A percentile compares a stretch with the other conserved stretches of the same genome.
Conservation (phyloP, 2,888 invertebrate species). For the Podabrus alpinus region DNA sequence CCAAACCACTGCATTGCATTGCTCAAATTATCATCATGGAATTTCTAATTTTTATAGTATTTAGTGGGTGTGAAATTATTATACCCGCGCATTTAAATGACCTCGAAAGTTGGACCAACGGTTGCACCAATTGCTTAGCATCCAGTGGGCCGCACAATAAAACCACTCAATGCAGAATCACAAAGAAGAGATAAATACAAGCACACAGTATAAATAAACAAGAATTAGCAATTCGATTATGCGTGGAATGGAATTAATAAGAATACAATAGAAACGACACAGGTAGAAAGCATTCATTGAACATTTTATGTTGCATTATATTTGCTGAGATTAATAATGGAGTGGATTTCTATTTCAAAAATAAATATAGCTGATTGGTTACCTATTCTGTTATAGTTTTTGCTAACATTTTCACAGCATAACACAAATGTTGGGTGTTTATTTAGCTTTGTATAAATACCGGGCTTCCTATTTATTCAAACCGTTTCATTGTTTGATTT, state of each 20-base stretch:
- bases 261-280: conserved; percentile 20
- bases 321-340: conserved; percentile 13
- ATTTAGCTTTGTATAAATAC: conserved; percentile 49
- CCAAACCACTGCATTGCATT: conserved; percentile 6
- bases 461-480: conserved; percentile 49
- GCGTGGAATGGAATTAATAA: conserved; percentile 13
- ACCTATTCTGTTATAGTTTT: conserved; percentile 13
- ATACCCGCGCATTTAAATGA: too few species aligned
- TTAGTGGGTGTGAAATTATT: too few species aligned
- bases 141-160: background rate
- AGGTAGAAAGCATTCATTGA: conserved; percentile 18
- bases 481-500: conserved; percentile 48
- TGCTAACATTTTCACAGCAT: conserved; percentile 25
- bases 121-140: background rate
- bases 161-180: background rate
- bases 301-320: conserved; percentile 13
- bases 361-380: conserved; percentile 13
- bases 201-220: background rate
- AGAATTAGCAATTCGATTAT: conserved; percentile 7
- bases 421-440: conserved; percentile 47
- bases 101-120: background rate
- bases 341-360: conserved; percentile 11
- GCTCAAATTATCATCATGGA: background rate
- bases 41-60: background rate
- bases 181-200: background rate